Base-by-base conservation (phyloP, 2,113 vertebrate genomes). In the Campylorhamphus procurvoides region DNA sequence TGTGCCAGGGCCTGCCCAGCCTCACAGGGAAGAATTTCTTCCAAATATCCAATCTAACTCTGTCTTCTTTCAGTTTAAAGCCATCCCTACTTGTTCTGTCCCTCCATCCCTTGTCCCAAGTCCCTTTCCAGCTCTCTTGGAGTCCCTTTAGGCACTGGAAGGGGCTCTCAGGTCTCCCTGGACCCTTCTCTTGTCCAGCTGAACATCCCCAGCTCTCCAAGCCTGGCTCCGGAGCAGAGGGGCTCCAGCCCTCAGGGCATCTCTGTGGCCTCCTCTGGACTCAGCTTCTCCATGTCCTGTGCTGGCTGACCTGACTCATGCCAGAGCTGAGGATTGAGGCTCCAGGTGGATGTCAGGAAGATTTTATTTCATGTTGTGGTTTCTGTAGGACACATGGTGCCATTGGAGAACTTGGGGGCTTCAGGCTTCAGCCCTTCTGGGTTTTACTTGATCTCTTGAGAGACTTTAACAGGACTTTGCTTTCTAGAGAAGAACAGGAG, bases 321-420 rank as follows among this genome's bases (percentile, higher is more conserved):
- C n/a, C 67, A n/a, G 63, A 2, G 1, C 27, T 9, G 55, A 29
- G 19, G 63, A 25, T 2, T 0, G 0, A 50, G 18, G 28, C 29
- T 12, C 62, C 33, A 24, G 60, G 19, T 87, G 20, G 37, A 28
- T 25, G 18, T 20, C 23, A 25, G 39, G 40, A 73, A 28, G 6
- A 14, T n/a, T 46, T 24, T 58, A 2, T 22, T 58, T 15, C 64
- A 18, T 62, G 3, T 12, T 53, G 31, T 29, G 33, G 6, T 31
- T 77, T 73, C 33, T 78, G 42, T 66, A 62, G 29, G 50, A 39
- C 9, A 25, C 17, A 4, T 1, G 3, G 23, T n/a, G n/a, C 27
- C 44, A 5, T 1, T 35, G 44, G 39, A 79, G 37, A 50, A 29
- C 49, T 7, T 40, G 11, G 19, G 24, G 12, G 7, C 17, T 67